Base-by-base conservation (phyloP, 2,888 invertebrate genomes). In the Diarsia brunnea region DNA sequence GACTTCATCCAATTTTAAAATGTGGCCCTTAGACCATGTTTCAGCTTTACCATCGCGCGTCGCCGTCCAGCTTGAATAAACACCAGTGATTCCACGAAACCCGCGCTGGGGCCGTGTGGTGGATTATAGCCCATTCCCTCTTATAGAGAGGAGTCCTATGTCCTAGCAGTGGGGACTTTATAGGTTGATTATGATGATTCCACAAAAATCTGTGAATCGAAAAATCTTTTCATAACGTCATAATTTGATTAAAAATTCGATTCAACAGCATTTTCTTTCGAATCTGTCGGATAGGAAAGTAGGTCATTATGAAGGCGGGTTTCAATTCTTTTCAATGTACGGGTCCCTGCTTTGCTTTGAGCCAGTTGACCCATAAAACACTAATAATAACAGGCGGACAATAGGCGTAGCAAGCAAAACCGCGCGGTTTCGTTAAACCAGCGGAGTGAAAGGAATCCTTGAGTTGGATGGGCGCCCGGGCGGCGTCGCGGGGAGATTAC, bases 391-490 rank as follows among this genome's bases (percentile, higher is more conserved):
- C 90, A 81, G 73, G 84, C 87, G 85, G 84, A 92, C 91, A 94
- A 94, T 92, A 90, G 92, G 87, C 89, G 88, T 82, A 89, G 88
- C 87, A 90, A 89, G 88, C 87, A 89, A 89, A 89, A 89, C 85
- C 84, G 84, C 74, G 83, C 70, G 89, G 92, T 93, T 93, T 93
- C 91, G 93, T 92, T 91, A 92, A 93, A 91, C 94, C 95, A 93
- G 92, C 92, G 91, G 85, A 92, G 91, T 93, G 93, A 91, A 94
- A 93, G 90, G 90, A 92, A 94, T 93, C 89, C 91, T 89, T 85
- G 89, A 92, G 92, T 94, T 94, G 94, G 94, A 95, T 92, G 91
- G 85, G 91, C 88, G 93, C 94, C 94, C 92, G 91, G 90, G n/a
- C n/a, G n/a, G n/a, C n/a, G n/a, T n/a, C 88, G 85, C 84, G 38